A percentile compares a stretch with the other conserved stretches of the same genome.
phyloP scores from a whole-genome alignment of 2,113 vertebrate genomes.

The Labeo rohita region DNA sequence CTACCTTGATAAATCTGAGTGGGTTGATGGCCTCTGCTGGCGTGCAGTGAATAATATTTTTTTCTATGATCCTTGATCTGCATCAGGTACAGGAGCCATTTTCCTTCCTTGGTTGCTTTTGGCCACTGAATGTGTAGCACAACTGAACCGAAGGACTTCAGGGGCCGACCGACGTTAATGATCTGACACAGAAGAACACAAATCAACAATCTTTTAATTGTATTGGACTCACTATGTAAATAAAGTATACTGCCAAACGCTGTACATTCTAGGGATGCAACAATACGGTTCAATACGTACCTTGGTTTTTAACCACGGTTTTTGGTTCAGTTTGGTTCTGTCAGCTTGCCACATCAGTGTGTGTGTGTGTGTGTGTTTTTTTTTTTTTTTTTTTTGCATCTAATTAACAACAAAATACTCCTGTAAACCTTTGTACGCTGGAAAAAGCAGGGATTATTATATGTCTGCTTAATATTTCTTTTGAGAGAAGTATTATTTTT shows the following conservation, averaged over 20 bases:
- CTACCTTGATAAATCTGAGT: constrained; percentile 71
- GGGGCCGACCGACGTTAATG: constrained; percentile 86
- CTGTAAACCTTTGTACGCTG: too few species aligned
- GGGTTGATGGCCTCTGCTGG: constrained; percentile 78
- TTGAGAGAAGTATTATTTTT: too few species aligned
- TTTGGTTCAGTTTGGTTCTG: too few species aligned
- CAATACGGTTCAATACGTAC: too few species aligned
- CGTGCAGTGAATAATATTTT: constrained; percentile 79
- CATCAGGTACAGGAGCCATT: constrained; percentile 90
- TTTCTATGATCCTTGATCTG: constrained; percentile 82
- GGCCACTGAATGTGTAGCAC: constrained; percentile 91
- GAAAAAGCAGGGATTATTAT: too few species aligned
- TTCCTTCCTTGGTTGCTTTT: constrained; percentile 83
- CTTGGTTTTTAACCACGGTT: too few species aligned
- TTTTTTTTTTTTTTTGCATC: too few species aligned
- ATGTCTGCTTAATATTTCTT: too few species aligned
- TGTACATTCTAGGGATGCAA: neutral
- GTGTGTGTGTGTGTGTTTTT: too few species aligned
- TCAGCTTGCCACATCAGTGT: too few species aligned
- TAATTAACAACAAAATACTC: too few species aligned
- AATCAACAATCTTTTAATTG: neutral
- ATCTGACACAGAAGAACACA: constrained; percentile 73
- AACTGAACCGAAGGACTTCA: constrained; percentile 86
- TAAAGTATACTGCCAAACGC: neutral
- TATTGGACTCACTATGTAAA: neutral